Percentiles rank a stretch among this genome's conserved stretches.
Conservation (phyloP, 2,113 vertebrate species). For the Hemichromis elongatus region DNA sequence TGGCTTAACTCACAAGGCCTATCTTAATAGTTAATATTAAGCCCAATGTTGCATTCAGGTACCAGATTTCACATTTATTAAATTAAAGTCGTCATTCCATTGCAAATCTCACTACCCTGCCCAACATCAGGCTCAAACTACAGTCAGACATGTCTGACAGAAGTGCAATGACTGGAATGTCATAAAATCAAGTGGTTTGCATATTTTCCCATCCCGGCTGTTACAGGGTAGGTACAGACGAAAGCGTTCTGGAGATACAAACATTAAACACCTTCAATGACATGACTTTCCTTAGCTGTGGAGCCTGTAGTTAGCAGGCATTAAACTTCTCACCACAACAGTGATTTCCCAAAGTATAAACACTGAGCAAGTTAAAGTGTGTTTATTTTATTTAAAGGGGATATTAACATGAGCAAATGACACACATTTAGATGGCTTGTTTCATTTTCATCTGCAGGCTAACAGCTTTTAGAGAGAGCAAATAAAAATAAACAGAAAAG, state of each 20-base stretch:
- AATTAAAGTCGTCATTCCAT: background rate
- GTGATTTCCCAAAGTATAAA: background rate
- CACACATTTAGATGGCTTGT: background rate
- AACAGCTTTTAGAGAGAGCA: background rate
- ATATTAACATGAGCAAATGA: background rate
- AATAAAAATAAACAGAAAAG: background rate
- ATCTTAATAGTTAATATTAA: background rate
- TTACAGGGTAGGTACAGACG: background rate
- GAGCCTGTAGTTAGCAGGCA: background rate
- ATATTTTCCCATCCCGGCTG: background rate
- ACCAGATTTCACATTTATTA: background rate
- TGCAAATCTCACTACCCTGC: background rate
- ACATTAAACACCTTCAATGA: background rate
- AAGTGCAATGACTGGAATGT: background rate
- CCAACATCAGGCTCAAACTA: background rate
- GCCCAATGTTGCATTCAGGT: background rate
- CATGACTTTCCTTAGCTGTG: background rate
- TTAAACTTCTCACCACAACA: background rate
- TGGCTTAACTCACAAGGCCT: background rate
- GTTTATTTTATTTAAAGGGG: background rate
- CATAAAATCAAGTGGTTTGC: background rate
- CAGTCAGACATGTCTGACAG: background rate
- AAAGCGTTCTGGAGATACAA: background rate
- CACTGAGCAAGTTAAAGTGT: background rate
- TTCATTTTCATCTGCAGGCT: background rate